phyloP scores from a whole-genome alignment of 2,888 invertebrate genomes.

The Enchytraeus crypticus region DNA sequence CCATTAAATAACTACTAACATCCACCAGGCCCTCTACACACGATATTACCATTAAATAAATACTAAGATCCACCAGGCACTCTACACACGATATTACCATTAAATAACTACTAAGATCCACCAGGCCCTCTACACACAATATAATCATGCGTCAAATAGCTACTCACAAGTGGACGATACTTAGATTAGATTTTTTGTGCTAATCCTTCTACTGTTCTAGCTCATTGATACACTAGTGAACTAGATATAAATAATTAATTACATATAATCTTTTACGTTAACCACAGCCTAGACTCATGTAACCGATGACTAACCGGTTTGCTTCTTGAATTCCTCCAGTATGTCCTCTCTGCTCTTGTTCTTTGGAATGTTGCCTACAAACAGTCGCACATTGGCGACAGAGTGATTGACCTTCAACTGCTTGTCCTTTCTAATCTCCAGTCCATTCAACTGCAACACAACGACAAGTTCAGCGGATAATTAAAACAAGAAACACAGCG shows the following conservation, averaged over 20 bases:
- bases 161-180: too few relatives aligned
- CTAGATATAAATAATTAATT: background rate
- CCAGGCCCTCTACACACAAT: too few relatives aligned
- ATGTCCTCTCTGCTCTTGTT: slow-evolving; percentile 99
- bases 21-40: slow-evolving; percentile 96
- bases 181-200: too few relatives aligned
- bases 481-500: background rate
- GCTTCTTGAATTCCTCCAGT: slow-evolving; percentile 99
- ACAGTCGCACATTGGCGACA: slow-evolving; percentile 99
- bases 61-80: too few relatives aligned
- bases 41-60: too few relatives aligned
- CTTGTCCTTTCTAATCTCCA: slow-evolving; percentile 99
- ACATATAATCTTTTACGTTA: background rate
- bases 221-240: background rate
- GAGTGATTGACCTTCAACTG: slow-evolving; percentile 99
- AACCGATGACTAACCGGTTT: slow-evolving; percentile 68
- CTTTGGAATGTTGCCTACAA: slow-evolving; percentile 99
- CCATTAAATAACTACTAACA: too few relatives aligned
- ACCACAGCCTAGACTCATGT: background rate
- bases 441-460: slow-evolving; percentile 90
- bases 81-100: too few relatives aligned
- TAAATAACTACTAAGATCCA: too few relatives aligned
- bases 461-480: background rate
- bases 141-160: too few relatives aligned
- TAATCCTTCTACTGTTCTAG: background rate